Evolutionary conservation across 1,140 invertebrate genomes (phyloP).

Genomic region (Pantala flavescens): DNA sequence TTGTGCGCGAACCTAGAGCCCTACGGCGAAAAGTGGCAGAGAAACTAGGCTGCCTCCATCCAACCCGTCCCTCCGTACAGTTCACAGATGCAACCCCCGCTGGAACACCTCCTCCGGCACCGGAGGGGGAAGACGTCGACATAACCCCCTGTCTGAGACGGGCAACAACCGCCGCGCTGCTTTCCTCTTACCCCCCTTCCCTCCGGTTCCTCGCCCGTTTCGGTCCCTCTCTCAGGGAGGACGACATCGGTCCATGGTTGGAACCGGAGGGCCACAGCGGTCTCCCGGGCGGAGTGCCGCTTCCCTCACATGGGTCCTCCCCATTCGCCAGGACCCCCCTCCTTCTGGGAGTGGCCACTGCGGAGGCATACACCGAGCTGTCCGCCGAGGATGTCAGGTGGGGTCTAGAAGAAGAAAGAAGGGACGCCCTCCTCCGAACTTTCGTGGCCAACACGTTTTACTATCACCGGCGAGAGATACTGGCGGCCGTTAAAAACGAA

Average conservation of each 20-base stretch:
- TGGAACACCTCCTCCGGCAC: constrained; percentile 8
- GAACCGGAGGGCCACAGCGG: constrained; percentile 51
- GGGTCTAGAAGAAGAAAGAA: constrained; percentile 64
- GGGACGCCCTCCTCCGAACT: constrained; percentile 42
- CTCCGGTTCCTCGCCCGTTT: constrained; percentile 46
- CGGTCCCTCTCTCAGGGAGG: constrained; percentile 54
- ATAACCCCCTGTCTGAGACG: constrained; percentile 41
- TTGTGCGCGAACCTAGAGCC: constrained; percentile 60
- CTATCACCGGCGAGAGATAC: constrained; percentile 85
- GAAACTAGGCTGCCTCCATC: constrained; percentile 47
- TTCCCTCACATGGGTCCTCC: background rate
- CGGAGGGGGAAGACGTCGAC: constrained; percentile 30
- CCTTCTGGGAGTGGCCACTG: constrained; percentile 57
- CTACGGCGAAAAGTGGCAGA: constrained; percentile 60
- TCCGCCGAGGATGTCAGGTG: constrained; percentile 62
- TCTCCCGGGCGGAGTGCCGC: constrained; percentile 40
- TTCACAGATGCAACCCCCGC: background rate
- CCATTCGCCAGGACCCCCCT: constrained; percentile 57
- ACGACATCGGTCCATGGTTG: constrained; percentile 41
- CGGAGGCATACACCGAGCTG: constrained; percentile 65
- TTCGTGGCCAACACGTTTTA: constrained; percentile 77
- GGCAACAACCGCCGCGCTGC: constrained; percentile 46
- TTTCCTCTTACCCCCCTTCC: constrained; percentile 44
- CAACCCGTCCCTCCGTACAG: constrained; percentile 17
- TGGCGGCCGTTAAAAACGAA: constrained; percentile 79